phyloP scores from a whole-genome alignment of 1,140 invertebrate genomes.

The Maconellicoccus hirsutus region DNA sequence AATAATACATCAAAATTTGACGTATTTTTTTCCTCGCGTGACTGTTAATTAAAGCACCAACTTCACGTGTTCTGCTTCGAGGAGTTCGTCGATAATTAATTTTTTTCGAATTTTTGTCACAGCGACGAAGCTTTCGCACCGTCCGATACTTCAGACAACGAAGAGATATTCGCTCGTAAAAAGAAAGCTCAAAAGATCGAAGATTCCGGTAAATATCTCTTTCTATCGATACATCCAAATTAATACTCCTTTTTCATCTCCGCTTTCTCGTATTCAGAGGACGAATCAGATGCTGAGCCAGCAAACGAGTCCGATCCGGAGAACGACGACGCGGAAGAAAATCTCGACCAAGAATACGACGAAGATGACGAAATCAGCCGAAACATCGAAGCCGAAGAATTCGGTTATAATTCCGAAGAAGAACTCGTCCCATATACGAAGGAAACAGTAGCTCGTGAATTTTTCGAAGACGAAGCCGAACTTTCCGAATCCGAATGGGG shows the following conservation, averaged over 20 bases:
- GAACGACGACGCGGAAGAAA: constrained; percentile 37
- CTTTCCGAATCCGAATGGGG: constrained; percentile 70
- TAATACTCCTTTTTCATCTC: neutral
- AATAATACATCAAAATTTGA: too few relatives aligned
- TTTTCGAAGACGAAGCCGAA: constrained; percentile 75
- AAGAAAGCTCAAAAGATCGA: constrained; percentile 29
- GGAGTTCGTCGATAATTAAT: too few relatives aligned
- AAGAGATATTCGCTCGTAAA: constrained; percentile 6
- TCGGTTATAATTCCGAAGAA: constrained; percentile 64
- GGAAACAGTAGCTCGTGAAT: constrained; percentile 45
- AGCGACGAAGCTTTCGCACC: neutral
- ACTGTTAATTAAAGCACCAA: too few relatives aligned
- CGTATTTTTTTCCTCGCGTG: too few relatives aligned
- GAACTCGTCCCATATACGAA: constrained; percentile 46
- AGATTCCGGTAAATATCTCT: constrained; percentile 6
- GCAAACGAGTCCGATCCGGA: neutral
- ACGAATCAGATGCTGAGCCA: neutral
- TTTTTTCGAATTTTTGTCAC: neutral
- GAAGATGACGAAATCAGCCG: constrained; percentile 34
- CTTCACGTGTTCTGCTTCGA: too few relatives aligned
- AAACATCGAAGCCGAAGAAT: constrained; percentile 36
- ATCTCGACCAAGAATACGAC: constrained; percentile 33
- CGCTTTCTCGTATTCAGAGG: neutral
- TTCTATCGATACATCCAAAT: neutral
- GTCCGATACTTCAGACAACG: neutral